A percentile compares a stretch with the other conserved stretches of the same genome.
Conservation (phyloP, 2,113 vertebrate genomes). For the Poicephalus meyeri region DNA sequence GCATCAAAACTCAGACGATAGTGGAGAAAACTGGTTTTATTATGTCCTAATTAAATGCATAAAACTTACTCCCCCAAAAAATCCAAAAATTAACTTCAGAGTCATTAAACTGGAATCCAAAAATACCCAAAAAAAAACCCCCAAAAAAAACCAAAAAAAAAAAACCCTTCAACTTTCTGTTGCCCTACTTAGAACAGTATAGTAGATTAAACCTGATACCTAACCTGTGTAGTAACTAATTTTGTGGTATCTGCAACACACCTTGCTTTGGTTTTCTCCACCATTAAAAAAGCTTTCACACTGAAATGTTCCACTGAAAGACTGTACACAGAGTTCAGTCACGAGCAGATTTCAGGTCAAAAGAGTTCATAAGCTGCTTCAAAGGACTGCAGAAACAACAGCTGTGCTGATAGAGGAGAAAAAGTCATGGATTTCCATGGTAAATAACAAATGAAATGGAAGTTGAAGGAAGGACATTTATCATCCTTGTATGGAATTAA, state of each 20-base stretch:
- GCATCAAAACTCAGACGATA: not conserved
- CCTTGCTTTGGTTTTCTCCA: not conserved
- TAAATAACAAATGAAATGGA: not conserved
- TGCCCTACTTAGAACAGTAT: not conserved
- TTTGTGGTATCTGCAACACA: not conserved
- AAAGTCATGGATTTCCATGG: not conserved
- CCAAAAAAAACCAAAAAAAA: not conserved
- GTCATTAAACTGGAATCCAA: accelerated
- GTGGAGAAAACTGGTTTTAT: not conserved
- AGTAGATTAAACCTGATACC: not conserved
- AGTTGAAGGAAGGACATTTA: not conserved
- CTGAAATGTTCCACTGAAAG: not conserved
- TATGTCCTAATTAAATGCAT: not conserved
- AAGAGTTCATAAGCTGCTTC: not conserved
- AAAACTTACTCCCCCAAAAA: accelerated
- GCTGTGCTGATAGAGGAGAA: not conserved
- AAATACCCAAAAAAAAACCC: too few relatives aligned
- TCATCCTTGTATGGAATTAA: not conserved
- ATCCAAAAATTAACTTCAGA: not conserved
- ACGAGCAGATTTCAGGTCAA: not conserved
- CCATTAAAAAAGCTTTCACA: not conserved
- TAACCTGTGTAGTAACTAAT: not conserved
- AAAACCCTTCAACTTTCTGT: not conserved
- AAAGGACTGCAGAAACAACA: not conserved
- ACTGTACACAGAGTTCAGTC: not conserved